Conservation (phyloP, 2,888 invertebrate genomes). For the Epistrophe eligans region DNA sequence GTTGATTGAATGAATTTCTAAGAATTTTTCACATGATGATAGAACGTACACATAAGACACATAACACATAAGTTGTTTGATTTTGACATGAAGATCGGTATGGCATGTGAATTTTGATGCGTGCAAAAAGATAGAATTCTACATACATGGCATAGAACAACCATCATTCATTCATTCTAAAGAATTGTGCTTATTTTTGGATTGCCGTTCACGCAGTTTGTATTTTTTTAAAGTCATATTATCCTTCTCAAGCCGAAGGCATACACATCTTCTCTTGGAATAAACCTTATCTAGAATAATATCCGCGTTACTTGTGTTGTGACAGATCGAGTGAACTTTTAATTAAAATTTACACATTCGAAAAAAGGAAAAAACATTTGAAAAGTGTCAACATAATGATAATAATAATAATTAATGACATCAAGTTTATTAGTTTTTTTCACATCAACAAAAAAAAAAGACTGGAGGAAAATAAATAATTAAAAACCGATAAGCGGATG, state of each 20-base stretch:
- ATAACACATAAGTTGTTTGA: constrained; percentile 1
- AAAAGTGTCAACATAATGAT: not conserved
- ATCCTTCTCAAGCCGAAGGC: not conserved
- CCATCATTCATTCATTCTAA: not conserved
- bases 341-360: not conserved
- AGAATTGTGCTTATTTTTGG: constrained; percentile 3
- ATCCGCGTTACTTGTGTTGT: constrained; percentile 2
- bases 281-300: not conserved
- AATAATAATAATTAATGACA: constrained; percentile 19
- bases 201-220: not conserved
- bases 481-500: not conserved
- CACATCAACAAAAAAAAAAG: not conserved
- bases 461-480: not conserved
- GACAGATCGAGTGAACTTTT: constrained; percentile 9
- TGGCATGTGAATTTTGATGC: not conserved
- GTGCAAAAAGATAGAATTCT: not conserved
- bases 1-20: constrained; percentile 2
- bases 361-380: constrained; percentile 7
- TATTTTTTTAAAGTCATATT: not conserved
- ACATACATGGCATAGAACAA: constrained; percentile 11
- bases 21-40: constrained; percentile 9
- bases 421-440: not conserved
- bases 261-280: not conserved
- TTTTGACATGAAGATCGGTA: constrained; percentile 35
- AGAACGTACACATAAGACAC: not conserved